Percentiles rank a stretch among this genome's conserved stretches.
phyloP scores from a whole-genome alignment of 2,113 vertebrate species.

The Podiceps cristatus region DNA sequence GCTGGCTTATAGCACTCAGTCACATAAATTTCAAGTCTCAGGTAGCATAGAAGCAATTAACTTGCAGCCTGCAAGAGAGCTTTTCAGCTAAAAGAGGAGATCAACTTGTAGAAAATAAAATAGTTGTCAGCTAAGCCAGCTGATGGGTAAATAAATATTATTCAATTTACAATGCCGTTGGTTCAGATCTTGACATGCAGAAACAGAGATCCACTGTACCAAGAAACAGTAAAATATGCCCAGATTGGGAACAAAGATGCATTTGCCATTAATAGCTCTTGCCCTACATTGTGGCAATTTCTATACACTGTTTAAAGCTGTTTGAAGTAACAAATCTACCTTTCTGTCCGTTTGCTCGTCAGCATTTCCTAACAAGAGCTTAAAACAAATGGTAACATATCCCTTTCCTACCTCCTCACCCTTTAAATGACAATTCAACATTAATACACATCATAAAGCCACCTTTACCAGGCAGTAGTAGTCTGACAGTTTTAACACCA shows the following conservation, averaged over 20 bases:
- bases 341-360: not conserved
- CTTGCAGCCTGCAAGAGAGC: not conserved
- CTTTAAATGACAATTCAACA: slow-evolving; percentile 53
- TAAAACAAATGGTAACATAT: not conserved
- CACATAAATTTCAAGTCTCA: slow-evolving; percentile 12
- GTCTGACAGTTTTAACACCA: slow-evolving; percentile 62
- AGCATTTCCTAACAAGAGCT: slow-evolving; percentile 40
- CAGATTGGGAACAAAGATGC: not conserved
- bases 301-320: not conserved
- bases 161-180: not conserved
- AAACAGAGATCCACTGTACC: not conserved
- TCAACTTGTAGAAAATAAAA: not conserved
- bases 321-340: not conserved
- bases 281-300: not conserved
- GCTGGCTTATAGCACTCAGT: not conserved
- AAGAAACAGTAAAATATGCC: not conserved
- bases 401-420: slow-evolving; percentile 26
- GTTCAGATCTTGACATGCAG: not conserved
- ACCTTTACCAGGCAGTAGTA: slow-evolving; percentile 64
- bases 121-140: not conserved
- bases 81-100: not conserved
- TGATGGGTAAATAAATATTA: not conserved
- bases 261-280: not conserved
- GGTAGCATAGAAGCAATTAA: slow-evolving; percentile 19
- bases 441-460: slow-evolving; percentile 60